Conservation (phyloP, 2,113 vertebrate genomes). For the Anolis carolinensis region DNA sequence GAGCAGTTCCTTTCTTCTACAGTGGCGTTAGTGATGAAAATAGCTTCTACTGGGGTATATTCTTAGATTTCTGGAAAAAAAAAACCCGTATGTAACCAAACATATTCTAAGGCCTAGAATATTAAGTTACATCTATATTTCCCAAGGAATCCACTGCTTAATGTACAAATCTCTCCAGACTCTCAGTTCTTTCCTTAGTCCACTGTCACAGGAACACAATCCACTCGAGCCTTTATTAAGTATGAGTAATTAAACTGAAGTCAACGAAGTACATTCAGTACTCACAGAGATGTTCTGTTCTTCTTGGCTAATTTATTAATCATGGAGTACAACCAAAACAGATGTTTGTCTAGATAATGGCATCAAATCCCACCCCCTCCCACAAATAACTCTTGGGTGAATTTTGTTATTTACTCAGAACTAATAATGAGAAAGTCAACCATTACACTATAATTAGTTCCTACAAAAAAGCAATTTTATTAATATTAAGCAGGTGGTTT, state of each 20-base stretch:
- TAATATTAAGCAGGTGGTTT: neutral
- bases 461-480: constrained; percentile 45
- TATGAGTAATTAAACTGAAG: constrained; percentile 50
- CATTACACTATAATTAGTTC: constrained; percentile 61
- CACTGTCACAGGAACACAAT: neutral
- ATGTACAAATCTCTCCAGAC: neutral
- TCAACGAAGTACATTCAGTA: constrained; percentile 51
- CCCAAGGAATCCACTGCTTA: neutral
- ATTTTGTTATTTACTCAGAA: constrained; percentile 65
- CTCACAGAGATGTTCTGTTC: constrained; percentile 52
- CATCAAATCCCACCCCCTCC: constrained; percentile 32
- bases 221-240: neutral
- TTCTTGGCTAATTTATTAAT: constrained; percentile 47
- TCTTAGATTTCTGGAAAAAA: neutral
- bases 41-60: neutral
- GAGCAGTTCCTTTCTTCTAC: neutral
- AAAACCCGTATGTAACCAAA: neutral
- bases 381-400: constrained; percentile 33
- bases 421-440: constrained; percentile 59
- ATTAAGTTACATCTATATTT: neutral
- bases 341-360: constrained; percentile 61
- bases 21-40: neutral
- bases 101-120: neutral
- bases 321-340: constrained; percentile 52
- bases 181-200: neutral